Base-by-base conservation (phyloP, 2,797 vertebrate species). In the Anguilla megastoma region DNA sequence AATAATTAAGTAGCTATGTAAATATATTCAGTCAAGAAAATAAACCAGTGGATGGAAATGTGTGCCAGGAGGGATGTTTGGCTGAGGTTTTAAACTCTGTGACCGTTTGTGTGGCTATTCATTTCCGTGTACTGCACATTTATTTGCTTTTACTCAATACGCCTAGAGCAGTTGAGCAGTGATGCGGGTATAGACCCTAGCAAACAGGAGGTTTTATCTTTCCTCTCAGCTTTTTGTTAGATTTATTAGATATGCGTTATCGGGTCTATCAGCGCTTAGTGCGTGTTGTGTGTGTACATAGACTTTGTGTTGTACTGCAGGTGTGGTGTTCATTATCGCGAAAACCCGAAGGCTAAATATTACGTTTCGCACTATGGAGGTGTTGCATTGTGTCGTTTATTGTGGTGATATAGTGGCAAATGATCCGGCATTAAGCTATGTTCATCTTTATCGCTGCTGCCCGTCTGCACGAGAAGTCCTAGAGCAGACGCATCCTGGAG, bases 231-330 rank as follows among this genome's bases (percentile, higher is more conserved):
- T 66, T 27, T n/a, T 66, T 66, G 63, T 66, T 66, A 66, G 24
- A 66, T 66, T 66, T 66, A 27, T 66, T 63, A 8, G 60, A 24
- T n/a, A n/a, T 5, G 12, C 24, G 24, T 66, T 66, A 66, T 66
- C 60, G 60, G 60, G 60, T 66, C 60, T 66, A 6, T 66, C 63
- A 6, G n/a, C n/a, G 63, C 63, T 66, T 24, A 66, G 63, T 8
- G 63, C 63, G 63, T 24, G 63, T 66, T n/a, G 63, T 66, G 63
- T 66, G 63, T 66, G 63, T 66, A 66, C 63, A 66, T 66, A n/a
- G 63, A 24, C 63, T 66, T 66, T 66, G 21, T 66, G 4, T n/a
- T 66, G 60, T n/a, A 66, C 60, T n/a, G 21, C 60, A 66, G 63
- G 24, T 66, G 63, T 66, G 60, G 60, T 66, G 24, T 66, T 6